Evolutionary conservation across 1,140 invertebrate species (phyloP).

Genomic region (Orchesella cincta): DNA sequence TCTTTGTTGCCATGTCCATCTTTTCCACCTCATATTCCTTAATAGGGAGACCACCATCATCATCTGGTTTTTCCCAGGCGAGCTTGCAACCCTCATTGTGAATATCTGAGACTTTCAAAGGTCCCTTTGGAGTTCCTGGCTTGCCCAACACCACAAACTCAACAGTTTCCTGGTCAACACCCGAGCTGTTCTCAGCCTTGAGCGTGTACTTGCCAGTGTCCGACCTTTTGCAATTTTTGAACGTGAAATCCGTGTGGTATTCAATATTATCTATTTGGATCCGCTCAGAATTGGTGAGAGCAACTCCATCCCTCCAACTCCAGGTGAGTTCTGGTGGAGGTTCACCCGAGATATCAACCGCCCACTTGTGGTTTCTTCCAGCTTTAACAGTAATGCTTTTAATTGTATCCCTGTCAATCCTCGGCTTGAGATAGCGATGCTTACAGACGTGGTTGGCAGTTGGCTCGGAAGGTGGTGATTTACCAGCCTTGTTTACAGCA

Average conservation of each 20-base stretch:
- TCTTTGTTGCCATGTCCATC: conserved; percentile 83
- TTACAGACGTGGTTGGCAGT: conserved; percentile 91
- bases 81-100: conserved; percentile 84
- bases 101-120: conserved; percentile 81
- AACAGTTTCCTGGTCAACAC: conserved; percentile 83
- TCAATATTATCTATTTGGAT: conserved; percentile 87
- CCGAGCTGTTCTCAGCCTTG: conserved; percentile 83
- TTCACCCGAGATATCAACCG: conserved; percentile 86
- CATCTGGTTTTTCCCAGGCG: conserved; percentile 66
- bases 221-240: conserved; percentile 77
- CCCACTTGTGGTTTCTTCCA: conserved; percentile 87
- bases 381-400: conserved; percentile 83
- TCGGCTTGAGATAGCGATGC: conserved; percentile 85
- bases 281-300: conserved; percentile 76
- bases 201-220: conserved; percentile 91
- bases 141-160: conserved; percentile 87
- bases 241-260: conserved; percentile 85
- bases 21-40: conserved; percentile 92
- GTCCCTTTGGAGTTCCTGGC: conserved; percentile 74
- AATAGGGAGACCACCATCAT: conserved; percentile 90
- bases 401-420: conserved; percentile 87
- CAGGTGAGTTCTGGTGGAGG: conserved; percentile 82
- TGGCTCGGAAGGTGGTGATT: conserved; percentile 82
- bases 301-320: conserved; percentile 81
- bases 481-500: conserved; percentile 89